Evolutionary conservation across 2,888 invertebrate genomes (phyloP).

Genomic region (Caenorhabditis doughertyi): DNA sequence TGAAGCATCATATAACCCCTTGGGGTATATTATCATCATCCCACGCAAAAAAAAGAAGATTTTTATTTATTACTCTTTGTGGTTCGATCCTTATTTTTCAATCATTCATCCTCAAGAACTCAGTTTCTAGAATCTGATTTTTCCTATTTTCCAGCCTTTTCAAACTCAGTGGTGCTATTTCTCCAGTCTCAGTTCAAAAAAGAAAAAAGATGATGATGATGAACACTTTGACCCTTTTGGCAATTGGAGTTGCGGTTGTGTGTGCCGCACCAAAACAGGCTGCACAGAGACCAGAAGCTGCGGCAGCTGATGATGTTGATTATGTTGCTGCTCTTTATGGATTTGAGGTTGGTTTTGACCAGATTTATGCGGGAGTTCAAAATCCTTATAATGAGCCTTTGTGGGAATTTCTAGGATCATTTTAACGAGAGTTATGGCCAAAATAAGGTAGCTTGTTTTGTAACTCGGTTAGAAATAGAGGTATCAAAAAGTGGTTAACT

Average conservation of each 20-base stretch:
- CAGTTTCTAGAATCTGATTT: background rate
- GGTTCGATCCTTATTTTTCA: background rate
- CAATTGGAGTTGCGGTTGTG: slow-evolving; percentile 24
- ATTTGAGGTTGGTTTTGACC: slow-evolving; percentile 17
- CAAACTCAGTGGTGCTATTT: slow-evolving; percentile 37
- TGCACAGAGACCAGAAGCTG: background rate
- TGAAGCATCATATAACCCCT: slow-evolving; percentile 22
- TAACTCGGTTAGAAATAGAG: too few species aligned
- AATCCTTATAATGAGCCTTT: too few species aligned
- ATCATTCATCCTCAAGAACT: background rate
- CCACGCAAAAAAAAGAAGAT: too few species aligned
- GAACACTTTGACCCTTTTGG: slow-evolving; percentile 31
- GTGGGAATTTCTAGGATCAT: too few species aligned
- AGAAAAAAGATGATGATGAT: background rate
- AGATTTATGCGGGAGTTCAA: too few species aligned
- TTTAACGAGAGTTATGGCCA: too few species aligned
- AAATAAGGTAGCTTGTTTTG: too few species aligned
- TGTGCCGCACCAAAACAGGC: slow-evolving; percentile 32
- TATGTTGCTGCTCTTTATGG: slow-evolving; percentile 47
- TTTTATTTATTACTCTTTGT: slow-evolving; percentile 2
- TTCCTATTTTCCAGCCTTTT: background rate
- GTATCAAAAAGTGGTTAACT: too few species aligned
- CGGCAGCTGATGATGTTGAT: background rate
- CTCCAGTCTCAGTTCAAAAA: background rate
- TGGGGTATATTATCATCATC: slow-evolving; percentile 15